Conservation (phyloP, 2,113 vertebrate species). For the Tiliqua scincoides region DNA sequence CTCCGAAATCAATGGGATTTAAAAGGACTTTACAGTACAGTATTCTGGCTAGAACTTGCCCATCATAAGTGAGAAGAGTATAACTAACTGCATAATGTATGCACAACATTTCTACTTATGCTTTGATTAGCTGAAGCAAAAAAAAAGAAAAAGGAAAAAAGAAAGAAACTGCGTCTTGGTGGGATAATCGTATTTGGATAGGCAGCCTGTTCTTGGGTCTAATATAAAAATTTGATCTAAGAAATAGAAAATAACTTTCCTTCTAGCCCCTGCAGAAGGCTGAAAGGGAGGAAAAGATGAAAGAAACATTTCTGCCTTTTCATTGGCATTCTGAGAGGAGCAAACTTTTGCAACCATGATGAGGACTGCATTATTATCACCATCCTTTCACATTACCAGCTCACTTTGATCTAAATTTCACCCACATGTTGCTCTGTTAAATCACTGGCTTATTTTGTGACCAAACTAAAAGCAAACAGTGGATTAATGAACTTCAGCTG, state of each 20-base stretch:
- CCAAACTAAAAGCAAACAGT: not conserved
- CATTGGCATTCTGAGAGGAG: constrained; percentile 8
- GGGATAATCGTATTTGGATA: not conserved
- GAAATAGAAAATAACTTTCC: not conserved
- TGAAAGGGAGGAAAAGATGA: not conserved
- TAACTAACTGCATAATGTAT: not conserved
- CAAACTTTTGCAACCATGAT: not conserved
- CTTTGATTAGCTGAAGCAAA: constrained; percentile 21
- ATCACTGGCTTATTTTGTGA: not conserved
- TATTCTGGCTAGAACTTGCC: not conserved
- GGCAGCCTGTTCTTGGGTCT: not conserved
- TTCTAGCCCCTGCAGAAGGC: not conserved
- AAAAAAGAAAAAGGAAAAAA: not conserved
- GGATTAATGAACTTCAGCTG: not conserved
- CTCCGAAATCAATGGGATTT: not conserved
- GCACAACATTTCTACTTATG: constrained; percentile 15
- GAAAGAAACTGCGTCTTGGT: not conserved
- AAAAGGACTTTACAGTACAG: not conserved
- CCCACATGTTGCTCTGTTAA: not conserved
- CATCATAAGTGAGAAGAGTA: constrained; percentile 32
- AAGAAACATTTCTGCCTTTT: not conserved
- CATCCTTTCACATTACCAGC: not conserved
- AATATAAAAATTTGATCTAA: constrained; percentile 30
- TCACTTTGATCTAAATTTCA: not conserved
- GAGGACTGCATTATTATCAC: not conserved